phyloP scores from a whole-genome alignment of 2,888 invertebrate species.

The Diadegma fenestrale region DNA sequence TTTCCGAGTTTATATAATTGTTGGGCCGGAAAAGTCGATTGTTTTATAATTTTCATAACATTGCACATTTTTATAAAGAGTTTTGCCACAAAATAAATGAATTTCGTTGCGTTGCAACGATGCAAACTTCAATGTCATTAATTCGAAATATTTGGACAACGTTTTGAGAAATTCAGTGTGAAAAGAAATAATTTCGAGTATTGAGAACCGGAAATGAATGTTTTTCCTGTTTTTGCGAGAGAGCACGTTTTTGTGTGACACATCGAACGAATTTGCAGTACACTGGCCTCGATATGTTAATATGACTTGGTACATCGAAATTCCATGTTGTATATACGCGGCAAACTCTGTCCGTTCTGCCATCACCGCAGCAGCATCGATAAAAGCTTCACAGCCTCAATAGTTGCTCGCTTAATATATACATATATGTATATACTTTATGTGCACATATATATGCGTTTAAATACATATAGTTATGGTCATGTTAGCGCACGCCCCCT shows the following conservation, averaged over 20 bases:
- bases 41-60: too few species aligned
- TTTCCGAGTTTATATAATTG: too few species aligned
- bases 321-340: conserved; percentile 29
- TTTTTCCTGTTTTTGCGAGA: not conserved
- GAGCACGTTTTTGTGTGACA: not conserved
- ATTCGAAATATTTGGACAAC: too few species aligned
- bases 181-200: not conserved
- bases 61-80: too few species aligned
- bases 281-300: conserved; percentile 25
- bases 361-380: conserved; percentile 53
- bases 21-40: too few species aligned
- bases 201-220: not conserved
- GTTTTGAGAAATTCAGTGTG: not conserved
- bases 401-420: conserved; percentile 41
- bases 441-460: not conserved
- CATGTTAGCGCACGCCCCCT: not conserved
- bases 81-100: too few species aligned
- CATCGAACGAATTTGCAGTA: not conserved
- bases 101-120: too few species aligned
- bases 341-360: conserved; percentile 27
- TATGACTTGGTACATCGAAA: conserved; percentile 34
- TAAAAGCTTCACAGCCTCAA: conserved; percentile 59
- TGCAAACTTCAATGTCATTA: too few species aligned
- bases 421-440: conserved; percentile 3
- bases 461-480: not conserved